Percentiles rank a stretch among this genome's conserved stretches.
Conservation (phyloP, 2,888 invertebrate species). For the Ypsolopha scabrella region DNA sequence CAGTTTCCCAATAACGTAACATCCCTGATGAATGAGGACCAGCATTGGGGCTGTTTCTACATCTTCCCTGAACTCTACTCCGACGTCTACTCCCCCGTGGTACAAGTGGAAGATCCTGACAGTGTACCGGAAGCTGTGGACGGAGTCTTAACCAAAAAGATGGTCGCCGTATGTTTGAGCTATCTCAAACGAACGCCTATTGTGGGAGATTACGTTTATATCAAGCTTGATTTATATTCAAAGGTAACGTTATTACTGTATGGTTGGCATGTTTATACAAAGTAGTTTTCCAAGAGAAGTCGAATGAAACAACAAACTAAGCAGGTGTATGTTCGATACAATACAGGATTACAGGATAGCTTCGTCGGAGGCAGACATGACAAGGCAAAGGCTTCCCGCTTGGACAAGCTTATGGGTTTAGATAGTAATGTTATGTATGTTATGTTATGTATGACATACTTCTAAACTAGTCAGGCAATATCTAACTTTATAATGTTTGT, state of each 20-base stretch:
- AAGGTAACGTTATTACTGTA: constrained; percentile 28
- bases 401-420: neutral
- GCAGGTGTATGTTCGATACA: too few relatives aligned
- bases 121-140: constrained; percentile 40
- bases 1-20: constrained; percentile 46
- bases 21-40: constrained; percentile 43
- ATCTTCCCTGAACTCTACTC: constrained; percentile 47
- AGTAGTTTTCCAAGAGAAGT: too few relatives aligned
- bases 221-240: constrained; percentile 61
- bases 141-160: constrained; percentile 62
- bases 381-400: neutral
- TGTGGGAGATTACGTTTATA: constrained; percentile 60
- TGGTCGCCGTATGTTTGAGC: constrained; percentile 60
- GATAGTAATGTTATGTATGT: too few relatives aligned
- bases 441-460: too few relatives aligned
- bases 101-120: constrained; percentile 24
- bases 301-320: too few relatives aligned
- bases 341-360: too few relatives aligned
- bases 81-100: constrained; percentile 42
- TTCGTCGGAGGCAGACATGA: neutral
- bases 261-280: too few relatives aligned
- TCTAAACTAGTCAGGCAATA: neutral
- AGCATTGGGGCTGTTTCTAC: constrained; percentile 57
- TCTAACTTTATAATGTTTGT: neutral
- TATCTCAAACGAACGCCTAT: constrained; percentile 68